Base-by-base conservation (phyloP, 2,888 invertebrate species). In the Drepana falcataria region DNA sequence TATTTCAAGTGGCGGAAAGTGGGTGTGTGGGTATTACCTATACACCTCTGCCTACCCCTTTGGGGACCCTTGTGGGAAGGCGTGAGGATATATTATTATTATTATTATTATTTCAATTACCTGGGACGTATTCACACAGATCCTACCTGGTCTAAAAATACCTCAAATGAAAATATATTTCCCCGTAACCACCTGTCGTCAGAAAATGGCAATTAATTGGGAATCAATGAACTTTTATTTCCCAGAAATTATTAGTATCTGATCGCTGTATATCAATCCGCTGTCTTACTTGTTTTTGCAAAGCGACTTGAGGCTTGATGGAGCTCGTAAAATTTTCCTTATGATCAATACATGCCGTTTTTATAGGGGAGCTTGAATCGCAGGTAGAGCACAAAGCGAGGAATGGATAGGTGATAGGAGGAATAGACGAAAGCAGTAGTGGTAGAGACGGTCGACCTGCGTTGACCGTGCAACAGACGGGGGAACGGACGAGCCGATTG, bases 381-480 rank as follows among this genome's bases (percentile, higher is more conserved):
- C 2, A 9, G 9, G 44, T 9, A 1, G 44, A 9, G 6, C 9
- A 9, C 3, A 9, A 9, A 3, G 6, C 44, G 44, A 37, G 44
- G 55, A 67, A 63, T 75, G 73, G 58, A 67, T 59, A 9, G 52
- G 21, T 49, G 52, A 58, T 56, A 51, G 53, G 54, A 60, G 56
- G 56, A 9, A 2, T 9, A 44, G 9, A 6, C 44, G 58, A 48
- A 54, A 54, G 47, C 53, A 59, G 58, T 48, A 53, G 54, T 56
- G 52, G 55, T 56, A 66, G 59, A 48, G 52, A 55, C 60, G 60
- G 67, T 68, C 73, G 71, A 68, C 66, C 70, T 70, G 71, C 69
- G 68, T 71, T 81, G 82, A 84, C 78, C 82, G 79, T 70, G 68
- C 75, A 4, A 40, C 72, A 80, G 21, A 21, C 78, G 77, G 84